Percentiles rank a stretch among this genome's conserved stretches.
Evolutionary conservation across 2,888 invertebrate genomes (phyloP).

Genomic region (Leptopilina syphax): DNA sequence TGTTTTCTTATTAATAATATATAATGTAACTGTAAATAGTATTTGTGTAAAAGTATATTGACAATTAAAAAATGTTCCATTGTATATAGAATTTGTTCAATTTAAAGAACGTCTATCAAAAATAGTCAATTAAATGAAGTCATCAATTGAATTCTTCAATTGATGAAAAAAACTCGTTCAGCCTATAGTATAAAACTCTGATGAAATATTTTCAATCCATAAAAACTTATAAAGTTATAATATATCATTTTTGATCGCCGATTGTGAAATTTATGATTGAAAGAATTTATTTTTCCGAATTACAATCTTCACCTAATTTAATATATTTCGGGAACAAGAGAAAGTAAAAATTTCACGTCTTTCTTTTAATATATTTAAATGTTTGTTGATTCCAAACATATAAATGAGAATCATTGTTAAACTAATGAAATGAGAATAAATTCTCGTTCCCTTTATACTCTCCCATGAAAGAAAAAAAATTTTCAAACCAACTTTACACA

Average conservation of each 20-base stretch:
- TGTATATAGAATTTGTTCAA: no score
- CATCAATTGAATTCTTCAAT: no score
- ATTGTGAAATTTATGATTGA: background rate
- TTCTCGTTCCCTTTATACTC: background rate
- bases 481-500: no score
- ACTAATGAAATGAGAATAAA: background rate
- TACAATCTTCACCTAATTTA: background rate
- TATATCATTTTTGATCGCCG: background rate
- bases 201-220: background rate
- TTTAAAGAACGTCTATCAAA: no score
- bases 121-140: no score
- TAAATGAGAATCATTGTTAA: background rate
- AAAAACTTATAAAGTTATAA: background rate
- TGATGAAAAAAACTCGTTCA: no score
- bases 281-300: background rate
- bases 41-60: no score
- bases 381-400: background rate
- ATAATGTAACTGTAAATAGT: no score
- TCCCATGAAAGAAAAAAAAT: background rate
- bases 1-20: no score
- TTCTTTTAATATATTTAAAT: background rate
- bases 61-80: no score
- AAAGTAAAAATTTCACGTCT: constrained; percentile 10
- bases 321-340: constrained; percentile 17
- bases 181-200: background rate